Evolutionary conservation across 2,113 vertebrate species (phyloP).

Genomic region (Notechis scutatus): DNA sequence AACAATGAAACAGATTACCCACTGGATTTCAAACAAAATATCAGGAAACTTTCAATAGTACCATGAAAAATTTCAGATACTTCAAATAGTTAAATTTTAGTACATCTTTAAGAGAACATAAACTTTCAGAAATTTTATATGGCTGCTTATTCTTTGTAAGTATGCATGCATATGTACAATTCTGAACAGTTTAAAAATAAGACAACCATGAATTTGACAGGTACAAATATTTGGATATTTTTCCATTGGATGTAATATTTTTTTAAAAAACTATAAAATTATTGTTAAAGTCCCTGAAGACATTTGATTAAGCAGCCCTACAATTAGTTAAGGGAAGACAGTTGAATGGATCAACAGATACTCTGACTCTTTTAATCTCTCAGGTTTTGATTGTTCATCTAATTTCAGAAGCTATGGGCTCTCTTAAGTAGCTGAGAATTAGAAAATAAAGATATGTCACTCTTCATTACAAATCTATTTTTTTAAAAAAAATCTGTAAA

Average conservation of each 20-base stretch:
- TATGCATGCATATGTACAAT: not conserved
- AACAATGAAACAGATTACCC: not conserved
- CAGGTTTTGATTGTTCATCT: not conserved
- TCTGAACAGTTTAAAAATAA: not conserved
- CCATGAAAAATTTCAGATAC: not conserved
- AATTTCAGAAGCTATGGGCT: not conserved
- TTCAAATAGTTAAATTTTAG: not conserved
- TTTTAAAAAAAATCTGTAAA: not conserved
- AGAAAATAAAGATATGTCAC: not conserved
- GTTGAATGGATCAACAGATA: not conserved
- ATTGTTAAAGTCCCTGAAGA: not conserved
- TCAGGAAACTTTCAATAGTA: rapidly evolving
- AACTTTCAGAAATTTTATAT: not conserved
- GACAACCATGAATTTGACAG: not conserved
- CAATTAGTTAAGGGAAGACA: not conserved
- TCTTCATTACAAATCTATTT: not conserved
- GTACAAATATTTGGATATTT: not conserved
- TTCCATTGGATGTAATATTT: not conserved
- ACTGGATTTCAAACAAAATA: not conserved
- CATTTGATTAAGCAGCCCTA: not conserved
- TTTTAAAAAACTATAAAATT: not conserved
- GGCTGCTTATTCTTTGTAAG: not conserved
- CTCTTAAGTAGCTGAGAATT: not conserved
- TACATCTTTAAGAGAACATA: not conserved
- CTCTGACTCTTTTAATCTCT: not conserved